Evolutionary conservation across 1,140 invertebrate genomes (phyloP).

Genomic region (Drosophila murphyi): DNA sequence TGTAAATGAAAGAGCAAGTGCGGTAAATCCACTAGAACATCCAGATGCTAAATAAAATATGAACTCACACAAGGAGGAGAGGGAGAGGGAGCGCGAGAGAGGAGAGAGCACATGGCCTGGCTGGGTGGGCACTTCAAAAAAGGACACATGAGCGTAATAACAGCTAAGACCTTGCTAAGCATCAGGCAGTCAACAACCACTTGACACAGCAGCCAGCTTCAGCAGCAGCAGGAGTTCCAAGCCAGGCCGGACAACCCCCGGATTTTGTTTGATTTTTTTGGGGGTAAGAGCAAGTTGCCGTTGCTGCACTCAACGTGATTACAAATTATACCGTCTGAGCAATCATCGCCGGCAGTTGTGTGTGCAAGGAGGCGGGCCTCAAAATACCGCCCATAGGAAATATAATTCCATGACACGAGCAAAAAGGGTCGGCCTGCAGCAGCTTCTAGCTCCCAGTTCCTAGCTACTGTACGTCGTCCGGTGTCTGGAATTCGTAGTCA

Average conservation of each 20-base stretch:
- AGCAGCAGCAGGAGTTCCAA: neutral
- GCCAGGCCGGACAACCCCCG: slow-evolving; percentile 38
- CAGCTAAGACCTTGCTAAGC: slow-evolving; percentile 81
- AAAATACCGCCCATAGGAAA: slow-evolving; percentile 79
- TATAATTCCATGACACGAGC: slow-evolving; percentile 72
- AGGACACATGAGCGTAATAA: slow-evolving; percentile 82
- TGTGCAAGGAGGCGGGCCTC: slow-evolving; percentile 57
- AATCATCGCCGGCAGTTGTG: slow-evolving; percentile 64
- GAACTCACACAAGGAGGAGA: slow-evolving; percentile 32
- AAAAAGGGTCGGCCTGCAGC: slow-evolving; percentile 8
- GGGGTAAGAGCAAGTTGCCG: slow-evolving; percentile 40
- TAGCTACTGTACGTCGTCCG: neutral
- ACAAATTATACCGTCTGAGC: slow-evolving; percentile 82
- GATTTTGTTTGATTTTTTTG: slow-evolving; percentile 19
- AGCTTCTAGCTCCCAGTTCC: neutral
- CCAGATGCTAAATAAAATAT: slow-evolving; percentile 78
- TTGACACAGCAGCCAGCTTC: slow-evolving; percentile 49
- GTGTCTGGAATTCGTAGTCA: slow-evolving; percentile 22
- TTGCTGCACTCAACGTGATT: slow-evolving; percentile 78
- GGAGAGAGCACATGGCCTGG: slow-evolving; percentile 39
- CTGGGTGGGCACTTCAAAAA: slow-evolving; percentile 48
- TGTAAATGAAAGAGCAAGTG: slow-evolving; percentile 49
- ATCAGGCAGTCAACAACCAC: slow-evolving; percentile 81
- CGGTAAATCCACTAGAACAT: slow-evolving; percentile 48
- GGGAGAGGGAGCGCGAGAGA: neutral